These are phyloP conservation scores for Anagrus nilaparvatae DNA, from an alignment of 1,140 invertebrate genomes.

Conservation along the genomic window DNA sequence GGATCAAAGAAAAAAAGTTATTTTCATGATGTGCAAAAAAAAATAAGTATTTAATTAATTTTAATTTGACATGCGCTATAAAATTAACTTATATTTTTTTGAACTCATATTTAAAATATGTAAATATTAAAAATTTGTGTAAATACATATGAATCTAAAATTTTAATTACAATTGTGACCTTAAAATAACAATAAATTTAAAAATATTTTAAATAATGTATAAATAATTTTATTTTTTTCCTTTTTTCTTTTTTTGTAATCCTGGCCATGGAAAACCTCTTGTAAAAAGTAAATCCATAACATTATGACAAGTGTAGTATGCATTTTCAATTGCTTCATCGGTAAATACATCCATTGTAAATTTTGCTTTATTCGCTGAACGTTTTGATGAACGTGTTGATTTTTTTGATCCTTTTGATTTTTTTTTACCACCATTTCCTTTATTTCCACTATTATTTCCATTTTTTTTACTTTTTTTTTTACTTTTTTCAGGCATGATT, in stretches of 20 bases:
- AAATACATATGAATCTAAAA: no score
- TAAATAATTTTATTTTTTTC: constrained; percentile 47
- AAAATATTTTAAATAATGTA: no score
- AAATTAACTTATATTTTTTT: no score
- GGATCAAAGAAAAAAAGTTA: no score
- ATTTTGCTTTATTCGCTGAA: constrained; percentile 47
- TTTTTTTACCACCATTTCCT: constrained; percentile 36
- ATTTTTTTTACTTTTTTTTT: constrained; percentile 34
- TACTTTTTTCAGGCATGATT: constrained; percentile 14
- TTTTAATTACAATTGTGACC: no score
- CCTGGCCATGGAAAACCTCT: constrained; percentile 77
- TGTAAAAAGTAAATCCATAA: constrained; percentile 65
- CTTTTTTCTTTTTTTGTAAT: constrained; percentile 71
- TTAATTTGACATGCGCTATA: no score
- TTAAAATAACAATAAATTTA: no score
- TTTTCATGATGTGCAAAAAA: no score
- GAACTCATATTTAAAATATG: no score
- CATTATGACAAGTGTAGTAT: constrained; percentile 79
- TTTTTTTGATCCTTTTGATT: constrained; percentile 46
- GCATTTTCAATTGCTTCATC: constrained; percentile 82
- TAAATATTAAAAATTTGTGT: no score
- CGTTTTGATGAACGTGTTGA: constrained; percentile 1
- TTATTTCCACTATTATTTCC: constrained; percentile 36
- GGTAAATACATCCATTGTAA: constrained; percentile 70
- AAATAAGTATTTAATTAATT: no score